Conservation (phyloP, 2,888 invertebrate genomes). For the Macrophya alboannulata region DNA sequence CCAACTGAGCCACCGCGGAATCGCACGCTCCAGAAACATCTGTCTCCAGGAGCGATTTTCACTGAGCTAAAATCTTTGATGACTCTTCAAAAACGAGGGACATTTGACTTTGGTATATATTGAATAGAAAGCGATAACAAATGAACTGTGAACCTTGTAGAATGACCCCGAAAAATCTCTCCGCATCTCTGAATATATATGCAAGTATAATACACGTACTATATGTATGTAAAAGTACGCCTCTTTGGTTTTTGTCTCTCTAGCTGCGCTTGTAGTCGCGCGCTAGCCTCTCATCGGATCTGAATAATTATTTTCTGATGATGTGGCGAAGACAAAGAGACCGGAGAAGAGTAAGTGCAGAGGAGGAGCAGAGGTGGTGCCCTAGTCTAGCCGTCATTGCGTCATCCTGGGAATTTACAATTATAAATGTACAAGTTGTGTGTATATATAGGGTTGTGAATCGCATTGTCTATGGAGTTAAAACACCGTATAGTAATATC, state of each 20-base stretch:
- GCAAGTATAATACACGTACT: too few relatives aligned
- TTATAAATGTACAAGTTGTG: constrained; percentile 39
- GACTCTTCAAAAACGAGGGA: not conserved
- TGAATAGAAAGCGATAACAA: not conserved
- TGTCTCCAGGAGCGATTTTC: constrained; percentile 50
- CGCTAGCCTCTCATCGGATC: not conserved
- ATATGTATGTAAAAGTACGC: not conserved
- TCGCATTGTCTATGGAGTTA: constrained; percentile 34
- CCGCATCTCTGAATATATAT: not conserved
- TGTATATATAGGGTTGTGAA: not conserved
- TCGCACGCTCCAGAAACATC: constrained; percentile 70
- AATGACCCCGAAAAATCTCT: constrained; percentile 29
- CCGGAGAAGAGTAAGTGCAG: constrained; percentile 46
- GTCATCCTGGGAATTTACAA: constrained; percentile 45
- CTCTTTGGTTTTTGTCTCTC: not conserved
- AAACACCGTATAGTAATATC: not conserved
- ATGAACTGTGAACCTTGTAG: not conserved
- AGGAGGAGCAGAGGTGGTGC: constrained; percentile 52
- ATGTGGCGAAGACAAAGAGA: constrained; percentile 50
- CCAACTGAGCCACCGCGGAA: constrained; percentile 64
- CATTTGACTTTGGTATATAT: not conserved
- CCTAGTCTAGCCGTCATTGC: constrained; percentile 42
- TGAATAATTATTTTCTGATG: constrained; percentile 39
- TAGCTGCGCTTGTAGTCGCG: not conserved
- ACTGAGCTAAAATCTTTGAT: not conserved